Evolutionary conservation across 2,888 invertebrate species (phyloP).

Genomic region (Noctua fimbriata): DNA sequence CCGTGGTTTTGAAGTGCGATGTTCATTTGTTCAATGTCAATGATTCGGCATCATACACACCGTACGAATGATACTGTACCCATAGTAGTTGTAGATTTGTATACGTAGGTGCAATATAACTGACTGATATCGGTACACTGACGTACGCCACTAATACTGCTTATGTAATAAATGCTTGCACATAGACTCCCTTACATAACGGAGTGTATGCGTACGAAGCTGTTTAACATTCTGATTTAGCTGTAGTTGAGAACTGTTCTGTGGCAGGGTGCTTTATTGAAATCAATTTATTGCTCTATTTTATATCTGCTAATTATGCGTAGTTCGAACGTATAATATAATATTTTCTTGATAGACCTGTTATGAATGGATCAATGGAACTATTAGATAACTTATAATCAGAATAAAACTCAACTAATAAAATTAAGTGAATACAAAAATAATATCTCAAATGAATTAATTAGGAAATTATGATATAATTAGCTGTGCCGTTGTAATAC

Average conservation of each 20-base stretch:
- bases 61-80: constrained; percentile 31
- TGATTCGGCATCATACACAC: constrained; percentile 16
- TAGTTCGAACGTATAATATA: constrained; percentile 1
- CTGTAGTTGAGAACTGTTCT: constrained; percentile 33
- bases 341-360: neutral
- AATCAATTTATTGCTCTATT: constrained; percentile 28
- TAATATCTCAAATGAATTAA: too few relatives aligned
- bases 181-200: constrained; percentile 71
- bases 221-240: constrained; percentile 50
- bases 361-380: neutral
- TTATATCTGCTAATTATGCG: constrained; percentile 16
- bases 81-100: constrained; percentile 22
- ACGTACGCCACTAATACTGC: constrained; percentile 70
- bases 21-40: constrained; percentile 44
- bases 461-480: too few relatives aligned
- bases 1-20: constrained; percentile 35
- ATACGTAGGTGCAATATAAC: constrained; percentile 44
- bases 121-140: constrained; percentile 62
- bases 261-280: constrained; percentile 17
- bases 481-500: too few relatives aligned
- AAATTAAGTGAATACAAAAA: too few relatives aligned
- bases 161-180: constrained; percentile 74
- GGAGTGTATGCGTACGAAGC: constrained; percentile 24
- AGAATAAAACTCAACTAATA: neutral
- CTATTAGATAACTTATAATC: neutral